phyloP scores from a whole-genome alignment of 2,113 vertebrate species.

The Macquaria australasica region DNA sequence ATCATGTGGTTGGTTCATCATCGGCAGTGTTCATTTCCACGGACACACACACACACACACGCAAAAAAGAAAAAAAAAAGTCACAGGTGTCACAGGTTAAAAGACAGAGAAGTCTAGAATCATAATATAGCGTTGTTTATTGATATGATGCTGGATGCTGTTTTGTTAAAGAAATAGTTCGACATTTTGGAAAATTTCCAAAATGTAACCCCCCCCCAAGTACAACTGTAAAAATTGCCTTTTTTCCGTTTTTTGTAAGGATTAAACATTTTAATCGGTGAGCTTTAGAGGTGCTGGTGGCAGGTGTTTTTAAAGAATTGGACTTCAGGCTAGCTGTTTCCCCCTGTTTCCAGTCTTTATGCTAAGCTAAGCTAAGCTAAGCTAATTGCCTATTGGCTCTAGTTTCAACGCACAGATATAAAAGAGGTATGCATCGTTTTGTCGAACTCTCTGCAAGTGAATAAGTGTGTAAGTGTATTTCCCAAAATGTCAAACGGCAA shows the following conservation, averaged over 20 bases:
- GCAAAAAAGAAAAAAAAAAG: background rate
- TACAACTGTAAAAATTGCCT: too few relatives aligned
- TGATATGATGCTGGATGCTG: background rate
- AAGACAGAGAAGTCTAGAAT: background rate
- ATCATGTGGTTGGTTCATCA: constrained; percentile 62
- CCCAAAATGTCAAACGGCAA: too few relatives aligned
- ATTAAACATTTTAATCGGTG: too few relatives aligned
- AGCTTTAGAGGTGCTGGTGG: too few relatives aligned
- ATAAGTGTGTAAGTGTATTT: background rate
- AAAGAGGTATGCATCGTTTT: background rate
- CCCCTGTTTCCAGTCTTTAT: background rate
- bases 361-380: background rate
- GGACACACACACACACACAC: background rate
- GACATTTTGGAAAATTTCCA: background rate
- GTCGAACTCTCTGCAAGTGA: too few relatives aligned
- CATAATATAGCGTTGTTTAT: background rate
- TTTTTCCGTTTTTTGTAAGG: too few relatives aligned
- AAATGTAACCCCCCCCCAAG: too few relatives aligned
- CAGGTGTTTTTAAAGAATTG: background rate
- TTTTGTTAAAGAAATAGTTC: background rate
- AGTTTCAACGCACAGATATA: background rate
- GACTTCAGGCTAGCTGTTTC: background rate
- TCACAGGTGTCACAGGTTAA: background rate
- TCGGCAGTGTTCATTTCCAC: constrained; percentile 56
- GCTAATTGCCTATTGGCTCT: background rate